Percentiles rank a stretch among this genome's conserved stretches.
phyloP scores from a whole-genome alignment of 2,113 vertebrate species.

The Panthera leo region DNA sequence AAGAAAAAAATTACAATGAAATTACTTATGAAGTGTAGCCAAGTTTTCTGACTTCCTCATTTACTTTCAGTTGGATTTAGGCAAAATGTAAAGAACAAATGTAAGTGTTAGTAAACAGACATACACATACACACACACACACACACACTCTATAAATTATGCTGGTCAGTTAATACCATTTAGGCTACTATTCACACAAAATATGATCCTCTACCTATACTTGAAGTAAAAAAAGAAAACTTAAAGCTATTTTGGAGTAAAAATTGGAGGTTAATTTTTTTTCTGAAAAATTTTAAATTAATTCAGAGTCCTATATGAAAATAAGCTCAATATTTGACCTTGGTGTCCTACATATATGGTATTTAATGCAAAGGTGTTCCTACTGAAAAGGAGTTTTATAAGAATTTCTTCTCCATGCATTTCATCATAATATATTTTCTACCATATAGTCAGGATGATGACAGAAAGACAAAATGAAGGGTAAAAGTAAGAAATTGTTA shows the following conservation, averaged over 20 bases:
- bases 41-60: not conserved
- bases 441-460: not conserved
- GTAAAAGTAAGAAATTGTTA: not conserved
- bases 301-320: not conserved
- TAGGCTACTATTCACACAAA: not conserved
- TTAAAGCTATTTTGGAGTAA: not conserved
- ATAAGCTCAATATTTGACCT: not conserved
- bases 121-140: not conserved
- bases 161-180: not conserved
- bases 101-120: not conserved
- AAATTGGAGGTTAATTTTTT: not conserved
- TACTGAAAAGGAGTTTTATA: not conserved
- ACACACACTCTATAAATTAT: not conserved
- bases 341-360: not conserved
- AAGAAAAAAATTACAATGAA: not conserved
- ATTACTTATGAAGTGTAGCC: not conserved
- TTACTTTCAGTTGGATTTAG: not conserved
- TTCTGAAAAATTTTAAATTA: not conserved
- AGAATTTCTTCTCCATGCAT: not conserved
- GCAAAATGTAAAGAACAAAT: not conserved
- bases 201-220: not conserved
- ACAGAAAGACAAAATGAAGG: not conserved
- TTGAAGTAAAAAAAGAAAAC: not conserved
- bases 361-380: not conserved
- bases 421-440: not conserved